Evolutionary conservation across 2,113 vertebrate genomes (phyloP), one percentile per base, ranked within the genome.

Genomic region (Columba janthina): DNA sequence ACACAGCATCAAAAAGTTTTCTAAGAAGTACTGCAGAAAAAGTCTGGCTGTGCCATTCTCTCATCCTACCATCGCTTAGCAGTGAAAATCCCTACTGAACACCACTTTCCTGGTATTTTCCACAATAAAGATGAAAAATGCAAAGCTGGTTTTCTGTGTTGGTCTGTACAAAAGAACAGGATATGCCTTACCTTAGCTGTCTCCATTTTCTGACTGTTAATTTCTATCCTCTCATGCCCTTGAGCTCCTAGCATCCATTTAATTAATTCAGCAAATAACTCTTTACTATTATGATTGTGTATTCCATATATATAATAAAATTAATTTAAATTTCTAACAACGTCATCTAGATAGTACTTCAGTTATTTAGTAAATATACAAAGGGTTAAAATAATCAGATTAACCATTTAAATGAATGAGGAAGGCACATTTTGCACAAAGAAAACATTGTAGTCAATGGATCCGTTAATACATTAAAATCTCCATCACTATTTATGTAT

Each of bases 311-410:
- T 34, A 53, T 26, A 66, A 80, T 73, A 65, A 65, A 81, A 83
- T 76, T 32, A 85, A 84, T 75, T 85, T 56, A 18, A 77, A 82
- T 82, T 89, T 67, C 28, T 54, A 67, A 66, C 56, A 73, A 5
- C 26, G 71, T 83, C 71, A 60, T 62, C 36, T 88, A 74, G 51
- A 67, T 77, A 64, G 31, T 24, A 67, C 17, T 88, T 85, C 17
- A 77, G 9, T 77, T 89, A 66, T 74, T 57, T 80, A 62, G 58
- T 84, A 90, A 92, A 84, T 66, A 92, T 13, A 92, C 1, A 67
- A 89, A 91, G 40, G 5, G 10, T 81, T 89, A 89, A 95, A 92
- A 71, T 70, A 86, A 89, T 75, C 56, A 90, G 17, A 87, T 93
- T 81, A 94, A 89, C 76, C 18, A 50, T 87, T 87, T 89, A 51